Evolutionary conservation across 2,797 vertebrate genomes (phyloP).

Genomic region (Vireo griseus): DNA sequence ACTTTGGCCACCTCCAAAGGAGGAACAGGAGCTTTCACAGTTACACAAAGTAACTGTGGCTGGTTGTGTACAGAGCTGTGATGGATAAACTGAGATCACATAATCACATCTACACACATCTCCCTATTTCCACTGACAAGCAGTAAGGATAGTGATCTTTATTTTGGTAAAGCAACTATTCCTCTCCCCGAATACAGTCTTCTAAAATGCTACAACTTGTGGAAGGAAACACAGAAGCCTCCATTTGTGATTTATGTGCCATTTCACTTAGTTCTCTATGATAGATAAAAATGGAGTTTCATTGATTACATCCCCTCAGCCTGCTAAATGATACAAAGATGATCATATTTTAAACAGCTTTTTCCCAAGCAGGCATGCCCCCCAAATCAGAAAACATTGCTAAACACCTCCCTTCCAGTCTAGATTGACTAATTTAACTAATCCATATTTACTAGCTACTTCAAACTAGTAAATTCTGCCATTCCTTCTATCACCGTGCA

Average conservation of each 20-base stretch:
- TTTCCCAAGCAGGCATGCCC: not conserved
- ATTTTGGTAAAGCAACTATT: not conserved
- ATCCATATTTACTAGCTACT: not conserved
- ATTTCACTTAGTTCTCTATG: not conserved
- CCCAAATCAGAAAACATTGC: not conserved
- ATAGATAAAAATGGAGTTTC: not conserved
- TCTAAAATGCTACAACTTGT: not conserved
- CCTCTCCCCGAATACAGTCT: not conserved
- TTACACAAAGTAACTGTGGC: not conserved
- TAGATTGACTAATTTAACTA: not conserved
- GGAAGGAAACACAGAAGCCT: not conserved
- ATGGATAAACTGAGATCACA: not conserved
- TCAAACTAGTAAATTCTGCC: fast-evolving
- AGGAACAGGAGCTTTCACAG: not conserved
- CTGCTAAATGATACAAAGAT: not conserved
- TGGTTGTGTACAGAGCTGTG: not conserved
- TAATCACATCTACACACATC: not conserved
- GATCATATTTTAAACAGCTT: not conserved
- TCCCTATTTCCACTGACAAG: not conserved
- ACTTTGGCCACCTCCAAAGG: not conserved
- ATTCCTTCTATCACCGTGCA: fast-evolving
- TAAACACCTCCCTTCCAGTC: not conserved
- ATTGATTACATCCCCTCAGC: not conserved
- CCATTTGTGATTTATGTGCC: not conserved
- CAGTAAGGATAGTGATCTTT: not conserved